These are phyloP conservation scores for Manacus vitellinus DNA, from an alignment of 2,113 vertebrate species.

Conservation along the genomic window DNA sequence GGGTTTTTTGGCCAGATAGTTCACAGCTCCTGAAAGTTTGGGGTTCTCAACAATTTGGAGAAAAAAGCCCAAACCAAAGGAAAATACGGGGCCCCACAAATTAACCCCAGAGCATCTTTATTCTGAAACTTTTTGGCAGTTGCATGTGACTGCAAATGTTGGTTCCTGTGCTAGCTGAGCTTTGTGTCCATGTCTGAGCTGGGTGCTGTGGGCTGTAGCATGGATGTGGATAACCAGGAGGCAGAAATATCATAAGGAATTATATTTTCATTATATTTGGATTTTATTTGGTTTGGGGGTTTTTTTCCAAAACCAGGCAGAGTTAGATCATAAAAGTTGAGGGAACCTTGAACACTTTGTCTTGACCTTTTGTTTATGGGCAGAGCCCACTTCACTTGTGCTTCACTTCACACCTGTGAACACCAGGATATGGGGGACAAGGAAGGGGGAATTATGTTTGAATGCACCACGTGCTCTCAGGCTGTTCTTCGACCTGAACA, in stretches of 20 bases:
- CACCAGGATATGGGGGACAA: not conserved
- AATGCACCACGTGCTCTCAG: not conserved
- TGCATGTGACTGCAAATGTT: not conserved
- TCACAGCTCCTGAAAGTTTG: not conserved
- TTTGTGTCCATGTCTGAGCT: not conserved
- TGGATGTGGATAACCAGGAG: not conserved
- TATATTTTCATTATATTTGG: not conserved
- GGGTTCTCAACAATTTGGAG: not conserved
- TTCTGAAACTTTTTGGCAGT: not conserved
- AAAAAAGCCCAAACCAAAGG: not conserved
- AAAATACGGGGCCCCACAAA: not conserved
- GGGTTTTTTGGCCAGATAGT: not conserved
- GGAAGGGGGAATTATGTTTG: not conserved
- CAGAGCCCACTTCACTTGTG: not conserved
- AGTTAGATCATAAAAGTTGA: not conserved
- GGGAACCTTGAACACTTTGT: not conserved
- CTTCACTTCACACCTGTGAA: not conserved
- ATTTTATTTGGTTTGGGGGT: not conserved
- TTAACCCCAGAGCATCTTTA: not conserved
- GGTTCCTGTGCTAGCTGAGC: not conserved
- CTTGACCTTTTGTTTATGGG: not conserved
- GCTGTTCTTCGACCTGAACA: accelerated
- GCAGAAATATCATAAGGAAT: not conserved
- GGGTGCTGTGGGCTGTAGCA: not conserved
- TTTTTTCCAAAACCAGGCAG: not conserved